Percentiles rank a stretch among this genome's conserved stretches.
Conservation (phyloP, 1,140 invertebrate genomes). For the Euwallacea fornicatus region DNA sequence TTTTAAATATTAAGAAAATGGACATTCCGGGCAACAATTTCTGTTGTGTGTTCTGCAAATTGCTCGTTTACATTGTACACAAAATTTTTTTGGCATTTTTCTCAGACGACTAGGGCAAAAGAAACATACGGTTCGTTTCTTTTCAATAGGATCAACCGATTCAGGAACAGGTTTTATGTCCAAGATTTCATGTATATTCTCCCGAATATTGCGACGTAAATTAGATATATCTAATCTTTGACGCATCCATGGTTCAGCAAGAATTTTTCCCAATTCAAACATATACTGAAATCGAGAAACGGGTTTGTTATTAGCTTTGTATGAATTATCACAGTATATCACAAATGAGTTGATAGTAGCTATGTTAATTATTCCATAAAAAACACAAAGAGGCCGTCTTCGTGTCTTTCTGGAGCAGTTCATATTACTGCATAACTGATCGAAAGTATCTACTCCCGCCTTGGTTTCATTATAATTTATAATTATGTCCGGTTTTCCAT, state of each 20-base stretch:
- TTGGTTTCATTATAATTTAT: conserved; percentile 54
- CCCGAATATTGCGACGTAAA: conserved; percentile 20
- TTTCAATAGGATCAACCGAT: conserved; percentile 9
- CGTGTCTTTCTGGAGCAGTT: conserved; percentile 39
- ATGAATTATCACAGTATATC: conserved; percentile 28
- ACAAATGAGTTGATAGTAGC: conserved; percentile 43
- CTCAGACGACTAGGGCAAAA: conserved; percentile 20
- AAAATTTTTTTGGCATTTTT: conserved; percentile 21
- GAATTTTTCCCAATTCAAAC: conserved; percentile 20
- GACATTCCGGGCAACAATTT: conserved; percentile 17
- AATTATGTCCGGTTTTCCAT: conserved; percentile 35
- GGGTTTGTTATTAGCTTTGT: conserved; percentile 16
- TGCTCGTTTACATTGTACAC: conserved; percentile 22
- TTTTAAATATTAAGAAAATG: conserved; percentile 5
- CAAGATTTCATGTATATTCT: conserved; percentile 11
- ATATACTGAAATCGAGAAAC: conserved; percentile 16
- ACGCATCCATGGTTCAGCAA: conserved; percentile 22
- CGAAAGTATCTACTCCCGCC: conserved; percentile 55
- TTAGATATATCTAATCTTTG: conserved; percentile 16
- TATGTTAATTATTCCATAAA: conserved; percentile 45
- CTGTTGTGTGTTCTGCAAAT: conserved; percentile 16
- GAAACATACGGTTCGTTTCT: conserved; percentile 14
- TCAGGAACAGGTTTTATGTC: conserved; percentile 12
- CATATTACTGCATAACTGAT: conserved; percentile 52
- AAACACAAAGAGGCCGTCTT: conserved; percentile 32